These are phyloP conservation scores for Cataglyphis hispanica DNA, from an alignment of 1,140 invertebrate genomes.

Conservation along the genomic window DNA sequence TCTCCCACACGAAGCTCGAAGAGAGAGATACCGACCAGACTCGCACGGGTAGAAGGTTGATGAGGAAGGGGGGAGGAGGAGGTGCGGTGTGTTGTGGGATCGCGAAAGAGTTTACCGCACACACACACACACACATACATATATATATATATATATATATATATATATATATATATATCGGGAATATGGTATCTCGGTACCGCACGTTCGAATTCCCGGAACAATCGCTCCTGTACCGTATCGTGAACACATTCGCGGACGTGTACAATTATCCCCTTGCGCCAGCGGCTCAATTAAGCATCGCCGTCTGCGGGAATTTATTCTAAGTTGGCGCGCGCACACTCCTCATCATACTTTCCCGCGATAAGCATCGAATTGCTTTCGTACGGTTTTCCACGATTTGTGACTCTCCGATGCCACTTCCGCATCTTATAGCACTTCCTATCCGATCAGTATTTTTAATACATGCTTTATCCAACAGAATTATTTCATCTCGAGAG, in stretches of 20 bases:
- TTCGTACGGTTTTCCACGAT: constrained; percentile 1
- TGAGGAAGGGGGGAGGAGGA: neutral
- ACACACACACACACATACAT: no score
- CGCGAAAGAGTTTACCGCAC: constrained; percentile 73
- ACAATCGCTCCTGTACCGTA: constrained; percentile 72
- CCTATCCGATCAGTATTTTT: neutral
- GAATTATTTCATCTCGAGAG: neutral
- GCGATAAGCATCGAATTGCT: constrained; percentile 38
- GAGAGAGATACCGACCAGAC: neutral
- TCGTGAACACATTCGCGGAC: constrained; percentile 68
- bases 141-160: no score
- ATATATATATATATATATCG: constrained; percentile 1
- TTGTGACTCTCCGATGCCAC: neutral
- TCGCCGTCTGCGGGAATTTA: constrained; percentile 60
- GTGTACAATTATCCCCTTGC: constrained; percentile 73
- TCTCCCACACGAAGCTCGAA: constrained; percentile 81
- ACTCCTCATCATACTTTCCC: constrained; percentile 23
- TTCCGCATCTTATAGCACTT: neutral
- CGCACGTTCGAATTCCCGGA: constrained; percentile 68
- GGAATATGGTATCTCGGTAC: constrained; percentile 71
- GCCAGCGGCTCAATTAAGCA: constrained; percentile 68
- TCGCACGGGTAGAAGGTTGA: constrained; percentile 2
- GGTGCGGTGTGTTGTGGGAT: neutral
- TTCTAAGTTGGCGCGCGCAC: constrained; percentile 25
- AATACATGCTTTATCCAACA: neutral